These are phyloP conservation scores for Eilema depressum DNA, from an alignment of 2,888 invertebrate species.

Conservation along the genomic window DNA sequence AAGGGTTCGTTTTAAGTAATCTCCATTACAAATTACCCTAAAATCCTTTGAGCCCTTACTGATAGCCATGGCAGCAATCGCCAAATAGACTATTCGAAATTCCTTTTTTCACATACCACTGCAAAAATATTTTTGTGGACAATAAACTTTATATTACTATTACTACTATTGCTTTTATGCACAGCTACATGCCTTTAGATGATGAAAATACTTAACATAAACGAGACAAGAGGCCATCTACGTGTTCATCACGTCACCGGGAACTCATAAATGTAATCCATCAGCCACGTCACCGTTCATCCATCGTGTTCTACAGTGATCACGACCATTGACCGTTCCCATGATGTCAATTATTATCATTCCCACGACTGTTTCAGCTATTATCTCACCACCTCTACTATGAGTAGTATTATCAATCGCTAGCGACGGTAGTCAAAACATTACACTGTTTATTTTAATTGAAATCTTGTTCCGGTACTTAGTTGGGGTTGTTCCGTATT, in stretches of 20 bases:
- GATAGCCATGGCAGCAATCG: neutral
- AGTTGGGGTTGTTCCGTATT: too few relatives aligned
- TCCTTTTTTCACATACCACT: too few relatives aligned
- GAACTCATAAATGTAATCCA: neutral
- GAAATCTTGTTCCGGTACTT: neutral
- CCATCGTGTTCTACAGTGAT: slow-evolving; percentile 52
- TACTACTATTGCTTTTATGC: too few relatives aligned
- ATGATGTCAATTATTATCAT: slow-evolving; percentile 71
- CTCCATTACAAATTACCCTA: neutral
- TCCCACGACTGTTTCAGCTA: slow-evolving; percentile 69
- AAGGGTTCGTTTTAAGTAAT: neutral
- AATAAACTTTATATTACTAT: too few relatives aligned
- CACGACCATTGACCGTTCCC: slow-evolving; percentile 70
- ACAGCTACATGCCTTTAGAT: too few relatives aligned
- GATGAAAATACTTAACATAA: neutral
- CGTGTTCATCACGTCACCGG: neutral
- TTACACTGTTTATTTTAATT: slow-evolving; percentile 3
- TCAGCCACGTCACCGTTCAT: neutral
- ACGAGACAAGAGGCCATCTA: neutral
- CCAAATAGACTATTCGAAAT: neutral
- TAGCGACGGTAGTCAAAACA: slow-evolving; percentile 2
- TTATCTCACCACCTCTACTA: slow-evolving; percentile 44
- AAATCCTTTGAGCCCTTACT: neutral
- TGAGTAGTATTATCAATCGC: slow-evolving; percentile 6
- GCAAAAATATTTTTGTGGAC: too few relatives aligned